Percentiles rank a stretch among this genome's conserved stretches.
Evolutionary conservation across 2,797 vertebrate genomes (phyloP).

Genomic region (Coccyzus lansbergi): DNA sequence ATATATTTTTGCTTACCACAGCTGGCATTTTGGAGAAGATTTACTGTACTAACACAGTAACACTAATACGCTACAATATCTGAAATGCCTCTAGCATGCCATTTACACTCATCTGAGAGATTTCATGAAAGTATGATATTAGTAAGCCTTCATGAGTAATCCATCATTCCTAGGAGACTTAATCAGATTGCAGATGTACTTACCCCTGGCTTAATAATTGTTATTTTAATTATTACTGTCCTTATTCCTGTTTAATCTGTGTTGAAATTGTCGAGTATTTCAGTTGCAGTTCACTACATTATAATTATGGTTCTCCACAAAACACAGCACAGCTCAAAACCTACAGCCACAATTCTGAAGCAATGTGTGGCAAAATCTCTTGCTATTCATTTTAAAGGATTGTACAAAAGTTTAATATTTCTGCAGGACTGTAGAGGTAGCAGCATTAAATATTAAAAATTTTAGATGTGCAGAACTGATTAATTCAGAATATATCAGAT

Average conservation of each 20-base stretch:
- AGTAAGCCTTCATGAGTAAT: constrained; percentile 71
- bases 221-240: constrained; percentile 48
- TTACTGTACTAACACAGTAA: constrained; percentile 60
- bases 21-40: constrained; percentile 63
- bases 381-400: constrained; percentile 35
- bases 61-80: constrained; percentile 36
- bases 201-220: constrained; percentile 49
- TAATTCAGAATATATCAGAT: constrained; percentile 82
- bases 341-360: constrained; percentile 23
- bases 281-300: background rate
- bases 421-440: constrained; percentile 65
- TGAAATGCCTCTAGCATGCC: constrained; percentile 52
- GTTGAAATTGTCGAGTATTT: constrained; percentile 48
- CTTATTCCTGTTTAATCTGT: constrained; percentile 49
- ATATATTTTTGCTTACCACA: constrained; percentile 41
- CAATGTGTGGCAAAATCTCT: background rate
- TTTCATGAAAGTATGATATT: constrained; percentile 61
- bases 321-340: background rate
- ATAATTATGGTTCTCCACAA: background rate
- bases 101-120: constrained; percentile 62
- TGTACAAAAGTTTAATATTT: constrained; percentile 73
- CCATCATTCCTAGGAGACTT: constrained; percentile 58
- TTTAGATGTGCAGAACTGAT: constrained; percentile 80
- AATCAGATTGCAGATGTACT: constrained; percentile 58
- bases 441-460: constrained; percentile 84